Base-by-base conservation (phyloP, 35 echinoderm and acorn worm species). In the Diadema setosum region DNA sequence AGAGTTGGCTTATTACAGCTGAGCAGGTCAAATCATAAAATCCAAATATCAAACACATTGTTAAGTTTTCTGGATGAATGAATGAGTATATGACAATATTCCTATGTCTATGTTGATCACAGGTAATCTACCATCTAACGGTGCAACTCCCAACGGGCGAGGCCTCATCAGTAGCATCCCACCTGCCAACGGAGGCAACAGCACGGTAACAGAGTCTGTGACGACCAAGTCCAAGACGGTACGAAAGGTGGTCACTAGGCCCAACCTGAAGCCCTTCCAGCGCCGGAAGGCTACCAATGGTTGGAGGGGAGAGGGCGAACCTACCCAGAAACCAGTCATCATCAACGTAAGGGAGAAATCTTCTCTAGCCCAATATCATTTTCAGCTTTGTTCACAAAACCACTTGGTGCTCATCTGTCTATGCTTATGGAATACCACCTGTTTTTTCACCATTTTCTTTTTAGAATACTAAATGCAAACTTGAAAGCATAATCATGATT, bases 251-350 rank as follows among this genome's bases (percentile, higher is more conserved):
- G 40, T 91, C 31, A 96, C 81, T 15, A 76, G 82, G 17, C 20
- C 84, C 5, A 83, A 83, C 45, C 90, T 96, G 33, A 95, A 95
- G 61, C 88, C 83, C 18, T 58, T 73, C 21, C 78, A 85, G 46
- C 63, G 82, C 39, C 61, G 90, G 49, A 91, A 96, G 44, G 83
- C 94, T 17, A 96, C 94, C n/a, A 96, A 96, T 67, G 94, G 94
- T n/a, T 96, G 94, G 94, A 82, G 82, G 80, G 94, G 85, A 5
- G 90, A 90, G 26, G 94, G 94, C 15, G 85, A 96, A 26, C 94
- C 94, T 23, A 81, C 89, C 4, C 33, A 83, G 43, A 96, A 91
- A 59, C 94, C 94, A n/a, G 87, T 96, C 40, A 82, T 96, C 56
- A 75, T 92, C 3, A 64, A 88, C 80, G 94, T 96, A 88, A 88